phyloP scores from a whole-genome alignment of 2,888 invertebrate genomes.

The Heterodera filipjevi region DNA sequence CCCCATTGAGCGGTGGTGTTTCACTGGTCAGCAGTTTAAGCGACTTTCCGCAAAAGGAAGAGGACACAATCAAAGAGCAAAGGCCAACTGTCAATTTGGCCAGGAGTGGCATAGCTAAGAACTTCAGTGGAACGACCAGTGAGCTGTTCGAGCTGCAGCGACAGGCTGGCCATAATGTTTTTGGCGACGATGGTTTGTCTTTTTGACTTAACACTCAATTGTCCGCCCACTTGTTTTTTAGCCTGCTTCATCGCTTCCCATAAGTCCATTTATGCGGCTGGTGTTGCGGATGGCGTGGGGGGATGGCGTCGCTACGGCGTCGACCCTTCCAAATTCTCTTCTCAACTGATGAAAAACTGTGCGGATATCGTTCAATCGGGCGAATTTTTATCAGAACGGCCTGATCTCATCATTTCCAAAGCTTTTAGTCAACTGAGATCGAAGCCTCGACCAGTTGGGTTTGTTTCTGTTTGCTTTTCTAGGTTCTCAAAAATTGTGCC shows the following conservation, averaged over 20 bases:
- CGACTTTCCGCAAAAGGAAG: not conserved
- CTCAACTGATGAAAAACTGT: slow-evolving; percentile 89
- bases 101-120: slow-evolving; percentile 62
- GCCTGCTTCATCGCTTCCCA: slow-evolving; percentile 83
- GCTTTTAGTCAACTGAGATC: slow-evolving; percentile 56
- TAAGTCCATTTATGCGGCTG: slow-evolving; percentile 86
- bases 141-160: slow-evolving; percentile 53
- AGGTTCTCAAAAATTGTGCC: no score
- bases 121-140: slow-evolving; percentile 53
- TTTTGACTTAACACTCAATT: no score
- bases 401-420: slow-evolving; percentile 57
- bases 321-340: slow-evolving; percentile 90
- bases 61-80: slow-evolving; percentile 2
- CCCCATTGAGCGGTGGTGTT: not conserved
- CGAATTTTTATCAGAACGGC: slow-evolving; percentile 76
- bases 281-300: slow-evolving; percentile 98
- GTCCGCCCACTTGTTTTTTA: not conserved
- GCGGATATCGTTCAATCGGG: slow-evolving; percentile 88
- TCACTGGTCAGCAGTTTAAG: not conserved
- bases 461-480: not conserved
- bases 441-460: slow-evolving; percentile 60
- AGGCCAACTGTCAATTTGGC: slow-evolving; percentile 50
- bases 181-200: no score
- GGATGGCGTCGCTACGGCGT: slow-evolving; percentile 95
- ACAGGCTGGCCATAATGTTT: slow-evolving; percentile 74